Base-by-base conservation (phyloP, 2,113 vertebrate species). In the Dasypus novemcinctus region DNA sequence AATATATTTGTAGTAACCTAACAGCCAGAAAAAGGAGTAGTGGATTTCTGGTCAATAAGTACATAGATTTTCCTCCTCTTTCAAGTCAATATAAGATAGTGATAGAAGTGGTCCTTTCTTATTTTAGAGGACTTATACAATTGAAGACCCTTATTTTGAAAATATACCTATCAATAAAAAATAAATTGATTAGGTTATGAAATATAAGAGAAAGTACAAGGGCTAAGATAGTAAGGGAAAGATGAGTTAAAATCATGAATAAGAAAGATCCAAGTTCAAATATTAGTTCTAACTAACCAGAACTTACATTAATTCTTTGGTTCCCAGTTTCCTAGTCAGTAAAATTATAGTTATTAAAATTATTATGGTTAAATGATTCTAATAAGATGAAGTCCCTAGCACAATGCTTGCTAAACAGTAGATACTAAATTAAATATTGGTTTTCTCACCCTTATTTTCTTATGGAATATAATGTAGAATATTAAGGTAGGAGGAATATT, bases 1-100 rank as follows among this genome's bases (percentile, higher is more conserved):
- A 94, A 75, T 69, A 63, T 49, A 61, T 82, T 87, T 68, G 25
- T 68, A 92, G 36, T 49, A 85, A 97, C 66, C 18, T 68, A 79
- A 84, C 1, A 76, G 69, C 23, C 25, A 88, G 84, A 84, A 92
- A 84, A 52, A 68, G 8, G 64, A 78, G 38, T 21, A 15, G 15
- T 57, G 11, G 5, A 27, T 95, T 83, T 61, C 49, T 69, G 91
- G 89, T 63, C n/a, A 93, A 66, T 63, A 82, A 0, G 18, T 25
- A 95, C 43, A 86, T 63, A 92, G 41, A 81, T 43, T 23, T 36
- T 33, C 6, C 9, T 2, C n/a, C 1, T 5, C 29, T 81, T 90
- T 59, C 41, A 68, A 49, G 38, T 15, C 74, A 82, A 43, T n/a
- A 17, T 41, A 72, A n/a, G 17, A 59, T 31, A 92, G 18, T 18